Evolutionary conservation across 1,140 invertebrate species (phyloP), one percentile per base, ranked within the genome.

Genomic region (Theocolax elegans): DNA sequence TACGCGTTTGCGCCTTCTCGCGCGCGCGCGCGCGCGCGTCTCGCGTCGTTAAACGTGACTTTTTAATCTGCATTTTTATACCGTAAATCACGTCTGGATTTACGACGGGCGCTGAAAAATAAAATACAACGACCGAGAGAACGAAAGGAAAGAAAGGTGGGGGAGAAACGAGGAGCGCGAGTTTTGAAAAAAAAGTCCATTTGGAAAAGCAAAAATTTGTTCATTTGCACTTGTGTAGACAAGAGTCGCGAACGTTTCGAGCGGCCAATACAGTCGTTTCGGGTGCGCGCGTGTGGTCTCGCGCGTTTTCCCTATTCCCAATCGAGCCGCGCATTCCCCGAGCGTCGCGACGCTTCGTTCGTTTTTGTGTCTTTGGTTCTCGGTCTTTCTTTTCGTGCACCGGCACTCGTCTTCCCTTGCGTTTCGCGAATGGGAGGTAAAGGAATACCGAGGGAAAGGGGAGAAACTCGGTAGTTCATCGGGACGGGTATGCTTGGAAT

Each of bases 321-420:
- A 54, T 46, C 40, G 25, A 46, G 54, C 19, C 42, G 88, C 40
- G 10, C 27, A 12, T 49, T 13, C 29, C 10, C 9, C 48, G 46
- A 7, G 49, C 64, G 64, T 56, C 64, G 64, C 51, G 49, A 9
- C 27, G 31, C 89, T 95, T 87, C n/a, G 92, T 91, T 90, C 91
- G 95, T 59, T 97, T 97, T 85, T 1, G 95, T 97, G 85, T 94
- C 94, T 10, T 92, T 96, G n/a, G n/a, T n/a, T n/a, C n/a, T n/a
- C n/a, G n/a, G n/a, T n/a, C n/a, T n/a, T n/a, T n/a, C 35, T 38
- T 38, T 12, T 38, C 35, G 35, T 7, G 6, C 35, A 6, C 35
- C 35, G 35, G 6, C 35, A 7, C 35, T 12, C 35, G 6, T 38
- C 35, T 12, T 12, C 35, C 35, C 6, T 6, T 12, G 35, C 35